Conservation (phyloP, 2,888 invertebrate genomes). For the Deroplatys truncata region DNA sequence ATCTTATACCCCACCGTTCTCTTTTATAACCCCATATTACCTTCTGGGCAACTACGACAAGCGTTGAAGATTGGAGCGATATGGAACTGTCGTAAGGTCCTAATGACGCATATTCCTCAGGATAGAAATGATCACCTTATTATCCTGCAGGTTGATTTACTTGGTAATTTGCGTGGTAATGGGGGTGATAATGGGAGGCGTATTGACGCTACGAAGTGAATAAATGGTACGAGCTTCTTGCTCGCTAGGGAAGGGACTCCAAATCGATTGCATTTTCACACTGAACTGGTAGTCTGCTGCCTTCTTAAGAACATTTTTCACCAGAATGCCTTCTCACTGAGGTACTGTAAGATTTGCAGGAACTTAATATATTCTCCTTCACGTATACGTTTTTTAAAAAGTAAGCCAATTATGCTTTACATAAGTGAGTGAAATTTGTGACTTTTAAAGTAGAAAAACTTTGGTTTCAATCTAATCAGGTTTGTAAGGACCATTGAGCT, state of each 20-base stretch:
- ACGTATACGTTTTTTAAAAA: too few relatives aligned
- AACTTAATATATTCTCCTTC: too few relatives aligned
- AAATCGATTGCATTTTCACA: neutral
- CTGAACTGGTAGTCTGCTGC: neutral
- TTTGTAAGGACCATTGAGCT: too few relatives aligned
- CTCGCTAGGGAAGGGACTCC: neutral
- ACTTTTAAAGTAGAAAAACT: too few relatives aligned
- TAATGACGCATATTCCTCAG: neutral
- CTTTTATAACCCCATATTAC: neutral
- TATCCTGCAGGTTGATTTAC: conserved; percentile 21
- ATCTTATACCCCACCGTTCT: neutral
- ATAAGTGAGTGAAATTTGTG: too few relatives aligned
- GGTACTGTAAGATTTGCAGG: too few relatives aligned
- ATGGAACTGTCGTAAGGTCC: neutral
- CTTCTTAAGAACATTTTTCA: too few relatives aligned
- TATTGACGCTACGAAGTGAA: neutral
- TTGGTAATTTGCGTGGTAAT: conserved; percentile 27
- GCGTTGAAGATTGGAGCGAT: neutral
- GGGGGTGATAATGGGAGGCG: conserved; percentile 23
- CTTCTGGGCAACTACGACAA: neutral
- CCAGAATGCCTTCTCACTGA: too few relatives aligned
- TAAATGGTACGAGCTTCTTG: neutral
- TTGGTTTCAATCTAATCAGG: too few relatives aligned
- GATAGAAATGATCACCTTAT: conserved; percentile 26
- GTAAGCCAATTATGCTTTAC: too few relatives aligned